Evolutionary conservation across 2,888 invertebrate genomes (phyloP), one percentile per base, ranked within the genome.

Genomic region (Polydrusus tereticollis): DNA sequence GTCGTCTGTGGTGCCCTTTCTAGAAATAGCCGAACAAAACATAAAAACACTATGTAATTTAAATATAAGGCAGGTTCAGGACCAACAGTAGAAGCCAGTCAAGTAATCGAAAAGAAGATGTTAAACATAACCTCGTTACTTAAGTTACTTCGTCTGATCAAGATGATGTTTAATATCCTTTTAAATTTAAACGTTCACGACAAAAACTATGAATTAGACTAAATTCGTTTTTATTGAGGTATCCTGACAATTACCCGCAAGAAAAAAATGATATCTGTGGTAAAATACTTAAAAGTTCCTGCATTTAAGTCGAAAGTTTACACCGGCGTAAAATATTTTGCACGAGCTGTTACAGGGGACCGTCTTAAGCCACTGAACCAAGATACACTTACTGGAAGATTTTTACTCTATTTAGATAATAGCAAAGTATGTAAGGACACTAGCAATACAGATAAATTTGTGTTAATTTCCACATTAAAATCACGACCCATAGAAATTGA

Each of bases 361-460:
- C 45, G 64, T 16, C n/a, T 69, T 20, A 47, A 12, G 14, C 62
- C 72, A 16, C 26, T 74, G 18, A 69, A 26, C 43, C 62, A 66
- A 63, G 69, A 72, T 43, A 81, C 81, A 1, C 74, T 81, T 10
- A 81, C 79, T 45, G 80, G 81, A 57, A 72, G 81, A 18, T 74
- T 81, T 55, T 71, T 81, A 43, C 52, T 74, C 14, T 80, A 79
- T 77, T 75, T 81, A 41, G 77, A 76, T 50, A 70, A 50, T 55
- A 75, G 68, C 43, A 76, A 71, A 41, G 59, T 16, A 10, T 14
- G 43, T 12, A 52, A 73, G 29, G 60, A 43, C 33, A 16, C 38
- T 45, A 45, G 8, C 20, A 38, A 65, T 50, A 18, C 4, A 8
- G 60, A 71, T 33, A 64, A 60, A 45, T 21, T 20, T 38, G n/a